phyloP scores from a whole-genome alignment of 2,888 invertebrate species.

The Gastrophysa polygoni region DNA sequence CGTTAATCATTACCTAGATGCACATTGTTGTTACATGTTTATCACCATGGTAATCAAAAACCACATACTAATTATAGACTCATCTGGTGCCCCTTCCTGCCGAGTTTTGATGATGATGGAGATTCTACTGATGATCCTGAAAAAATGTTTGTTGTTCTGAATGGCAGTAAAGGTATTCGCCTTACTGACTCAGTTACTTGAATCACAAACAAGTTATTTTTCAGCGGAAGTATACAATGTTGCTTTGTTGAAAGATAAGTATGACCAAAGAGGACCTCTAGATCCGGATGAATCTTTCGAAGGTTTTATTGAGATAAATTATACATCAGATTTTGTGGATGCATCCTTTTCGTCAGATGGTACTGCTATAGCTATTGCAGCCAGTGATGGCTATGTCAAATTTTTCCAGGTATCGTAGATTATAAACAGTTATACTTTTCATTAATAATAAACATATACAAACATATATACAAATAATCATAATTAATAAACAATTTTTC shows the following conservation, averaged over 20 bases:
- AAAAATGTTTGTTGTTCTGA: conserved; percentile 80
- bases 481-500: no score
- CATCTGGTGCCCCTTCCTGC: conserved; percentile 94
- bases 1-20: conserved; percentile 56
- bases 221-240: conserved; percentile 65
- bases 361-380: conserved; percentile 90
- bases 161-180: conserved; percentile 68
- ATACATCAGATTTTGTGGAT: conserved; percentile 74
- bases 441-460: not conserved
- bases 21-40: conserved; percentile 66
- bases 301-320: conserved; percentile 65
- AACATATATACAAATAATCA: no score
- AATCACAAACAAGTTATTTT: conserved; percentile 19
- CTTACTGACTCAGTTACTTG: not conserved
- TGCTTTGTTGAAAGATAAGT: conserved; percentile 56
- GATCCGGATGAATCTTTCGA: conserved; percentile 55
- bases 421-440: not conserved
- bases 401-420: conserved; percentile 77
- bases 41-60: conserved; percentile 56
- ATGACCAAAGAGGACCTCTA: conserved; percentile 56
- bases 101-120: conserved; percentile 69
- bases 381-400: conserved; percentile 86
- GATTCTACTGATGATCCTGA: conserved; percentile 72
- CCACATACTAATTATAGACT: conserved; percentile 60
- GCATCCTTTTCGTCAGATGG: conserved; percentile 94